These are phyloP conservation scores for human (Homo sapiens) DNA, from an alignment of 2,113 vertebrate species.

Conservation along the genomic window DNA sequence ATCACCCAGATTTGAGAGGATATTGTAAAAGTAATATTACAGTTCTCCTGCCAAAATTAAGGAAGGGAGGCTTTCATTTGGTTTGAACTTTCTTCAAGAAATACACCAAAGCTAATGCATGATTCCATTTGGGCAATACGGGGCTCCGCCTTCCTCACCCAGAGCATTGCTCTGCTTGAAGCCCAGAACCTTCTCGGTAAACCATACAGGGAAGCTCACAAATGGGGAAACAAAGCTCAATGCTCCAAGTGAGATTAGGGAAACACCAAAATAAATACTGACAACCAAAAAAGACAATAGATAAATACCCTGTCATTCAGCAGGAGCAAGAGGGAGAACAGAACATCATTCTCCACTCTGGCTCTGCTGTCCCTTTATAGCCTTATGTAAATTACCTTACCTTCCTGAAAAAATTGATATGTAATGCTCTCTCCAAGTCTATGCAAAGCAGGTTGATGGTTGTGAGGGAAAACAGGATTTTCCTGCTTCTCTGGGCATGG, in stretches of 20 bases:
- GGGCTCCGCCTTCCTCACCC: neutral
- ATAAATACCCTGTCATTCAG: neutral
- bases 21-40: neutral
- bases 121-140: neutral
- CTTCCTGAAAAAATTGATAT: neutral
- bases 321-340: neutral
- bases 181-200: neutral
- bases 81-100: conserved; percentile 14
- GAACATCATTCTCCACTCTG: neutral
- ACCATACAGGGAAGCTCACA: neutral
- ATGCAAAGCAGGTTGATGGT: neutral
- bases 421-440: neutral
- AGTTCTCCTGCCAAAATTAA: neutral
- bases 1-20: neutral
- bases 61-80: neutral
- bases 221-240: neutral
- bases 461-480: neutral
- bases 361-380: neutral
- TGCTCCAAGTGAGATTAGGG: neutral
- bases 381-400: neutral
- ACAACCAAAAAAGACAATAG: neutral
- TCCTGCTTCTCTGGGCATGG: neutral
- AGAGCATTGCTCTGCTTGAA: neutral
- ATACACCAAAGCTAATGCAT: neutral
- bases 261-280: neutral